phyloP scores from a whole-genome alignment of 2,797 vertebrate species.

The Numenius phaeopus region DNA sequence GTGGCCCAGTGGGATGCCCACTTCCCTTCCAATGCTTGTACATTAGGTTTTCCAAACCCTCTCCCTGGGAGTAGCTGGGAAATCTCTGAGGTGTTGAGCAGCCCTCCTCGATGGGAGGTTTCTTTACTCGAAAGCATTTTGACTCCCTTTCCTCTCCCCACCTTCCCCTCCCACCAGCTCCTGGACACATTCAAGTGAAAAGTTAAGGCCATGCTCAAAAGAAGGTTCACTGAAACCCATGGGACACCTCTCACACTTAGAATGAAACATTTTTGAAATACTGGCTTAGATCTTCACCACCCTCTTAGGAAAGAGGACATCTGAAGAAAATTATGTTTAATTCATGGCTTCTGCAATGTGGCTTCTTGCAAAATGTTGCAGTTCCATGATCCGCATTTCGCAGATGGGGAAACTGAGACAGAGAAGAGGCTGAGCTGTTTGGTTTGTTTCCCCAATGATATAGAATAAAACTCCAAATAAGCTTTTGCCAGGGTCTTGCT shows the following conservation, averaged over 20 bases:
- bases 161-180: background rate
- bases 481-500: background rate
- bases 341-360: background rate
- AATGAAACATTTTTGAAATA: background rate
- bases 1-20: background rate
- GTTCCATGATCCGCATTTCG: background rate
- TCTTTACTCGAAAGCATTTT: background rate
- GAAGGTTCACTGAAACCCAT: fast-evolving
- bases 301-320: background rate
- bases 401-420: background rate
- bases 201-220: background rate
- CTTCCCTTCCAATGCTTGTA: background rate
- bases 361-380: background rate
- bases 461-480: background rate
- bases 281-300: background rate
- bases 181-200: background rate
- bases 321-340: background rate
- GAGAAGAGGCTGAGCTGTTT: background rate
- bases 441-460: background rate
- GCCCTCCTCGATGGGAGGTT: fast-evolving
- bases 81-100: background rate
- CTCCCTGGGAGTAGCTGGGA: background rate
- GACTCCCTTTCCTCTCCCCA: background rate
- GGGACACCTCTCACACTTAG: background rate
- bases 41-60: background rate